phyloP scores from a whole-genome alignment of 2,113 vertebrate species.

The Orthonyx spaldingii region DNA sequence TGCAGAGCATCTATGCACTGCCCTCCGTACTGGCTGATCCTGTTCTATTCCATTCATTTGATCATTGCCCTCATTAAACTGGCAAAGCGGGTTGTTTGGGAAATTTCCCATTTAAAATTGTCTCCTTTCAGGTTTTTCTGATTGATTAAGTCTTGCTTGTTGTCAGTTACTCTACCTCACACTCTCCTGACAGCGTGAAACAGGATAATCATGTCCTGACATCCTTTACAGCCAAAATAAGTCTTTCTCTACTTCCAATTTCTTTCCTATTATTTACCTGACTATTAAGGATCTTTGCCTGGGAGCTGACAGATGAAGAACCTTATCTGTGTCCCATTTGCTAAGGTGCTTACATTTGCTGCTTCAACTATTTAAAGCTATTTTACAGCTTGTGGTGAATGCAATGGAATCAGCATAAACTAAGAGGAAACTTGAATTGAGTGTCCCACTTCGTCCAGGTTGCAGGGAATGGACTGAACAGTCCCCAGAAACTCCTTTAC shows the following conservation, averaged over 20 bases:
- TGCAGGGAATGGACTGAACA: background rate
- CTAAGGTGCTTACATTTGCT: background rate
- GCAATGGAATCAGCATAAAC: background rate
- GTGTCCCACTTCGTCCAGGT: background rate
- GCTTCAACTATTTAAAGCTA: background rate
- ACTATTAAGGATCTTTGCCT: background rate
- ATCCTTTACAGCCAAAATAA: background rate
- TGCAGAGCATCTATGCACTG: background rate
- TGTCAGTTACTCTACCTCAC: background rate
- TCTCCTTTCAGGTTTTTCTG: background rate
- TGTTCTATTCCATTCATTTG: background rate
- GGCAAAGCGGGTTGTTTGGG: background rate
- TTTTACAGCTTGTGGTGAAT: background rate
- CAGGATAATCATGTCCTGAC: background rate
- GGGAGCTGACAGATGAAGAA: background rate
- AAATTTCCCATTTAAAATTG: background rate
- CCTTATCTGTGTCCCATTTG: background rate
- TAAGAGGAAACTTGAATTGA: background rate
- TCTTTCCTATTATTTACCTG: background rate
- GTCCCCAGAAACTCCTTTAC: background rate
- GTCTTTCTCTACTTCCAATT: background rate
- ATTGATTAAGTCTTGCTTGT: background rate
- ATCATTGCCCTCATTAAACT: background rate
- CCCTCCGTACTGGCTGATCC: rapidly evolving
- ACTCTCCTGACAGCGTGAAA: background rate